Conservation (phyloP, 2,797 vertebrate species). For the Myotis daubentonii region DNA sequence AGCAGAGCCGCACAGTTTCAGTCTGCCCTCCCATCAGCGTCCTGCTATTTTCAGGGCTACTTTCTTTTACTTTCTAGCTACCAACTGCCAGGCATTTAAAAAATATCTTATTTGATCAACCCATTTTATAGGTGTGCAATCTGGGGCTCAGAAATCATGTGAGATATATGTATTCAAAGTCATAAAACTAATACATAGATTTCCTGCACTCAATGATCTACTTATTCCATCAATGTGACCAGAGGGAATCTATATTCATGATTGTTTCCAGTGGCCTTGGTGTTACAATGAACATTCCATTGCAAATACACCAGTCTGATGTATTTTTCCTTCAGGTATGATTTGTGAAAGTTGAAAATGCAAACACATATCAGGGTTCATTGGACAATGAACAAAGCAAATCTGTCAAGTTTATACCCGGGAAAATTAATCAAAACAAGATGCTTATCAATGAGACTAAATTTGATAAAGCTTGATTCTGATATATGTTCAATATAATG, state of each 20-base stretch:
- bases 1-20: background rate
- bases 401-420: background rate
- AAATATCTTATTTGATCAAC: background rate
- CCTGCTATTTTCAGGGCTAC: background rate
- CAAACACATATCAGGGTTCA: background rate
- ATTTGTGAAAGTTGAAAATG: slow-evolving; percentile 13
- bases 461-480: slow-evolving; percentile 17
- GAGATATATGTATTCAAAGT: background rate
- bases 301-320: background rate
- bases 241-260: background rate
- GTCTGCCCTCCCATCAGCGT: background rate
- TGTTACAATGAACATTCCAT: background rate
- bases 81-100: background rate
- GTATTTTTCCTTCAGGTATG: background rate
- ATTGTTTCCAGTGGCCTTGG: background rate
- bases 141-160: background rate
- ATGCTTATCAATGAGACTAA: background rate
- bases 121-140: background rate
- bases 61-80: background rate
- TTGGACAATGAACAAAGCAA: slow-evolving; percentile 3
- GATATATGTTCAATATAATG: background rate
- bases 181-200: background rate
- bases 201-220: background rate
- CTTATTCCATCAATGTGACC: background rate
- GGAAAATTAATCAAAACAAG: slow-evolving; percentile 18